These are phyloP conservation scores for Acrocera orbiculus DNA, from an alignment of 2,888 invertebrate genomes.

Conservation along the genomic window DNA sequence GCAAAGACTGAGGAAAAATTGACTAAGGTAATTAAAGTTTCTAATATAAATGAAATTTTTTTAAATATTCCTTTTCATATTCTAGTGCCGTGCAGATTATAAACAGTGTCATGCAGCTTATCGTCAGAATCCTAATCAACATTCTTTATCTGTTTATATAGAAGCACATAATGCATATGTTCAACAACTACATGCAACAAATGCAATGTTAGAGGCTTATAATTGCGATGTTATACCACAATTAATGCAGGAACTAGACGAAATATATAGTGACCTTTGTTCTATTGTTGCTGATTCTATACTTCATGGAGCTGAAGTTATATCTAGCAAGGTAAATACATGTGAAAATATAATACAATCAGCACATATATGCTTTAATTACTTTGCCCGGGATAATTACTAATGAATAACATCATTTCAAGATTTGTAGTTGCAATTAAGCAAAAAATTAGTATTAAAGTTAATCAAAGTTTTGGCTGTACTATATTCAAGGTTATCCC, in stretches of 20 bases:
- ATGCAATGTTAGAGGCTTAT: slow-evolving; percentile 83
- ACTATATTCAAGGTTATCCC: too few relatives aligned
- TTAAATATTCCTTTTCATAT: slow-evolving; percentile 12
- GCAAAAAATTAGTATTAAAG: too few relatives aligned
- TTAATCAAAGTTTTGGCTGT: too few relatives aligned
- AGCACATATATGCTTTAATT: too few relatives aligned
- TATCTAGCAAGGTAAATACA: slow-evolving; percentile 57
- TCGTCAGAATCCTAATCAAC: slow-evolving; percentile 52
- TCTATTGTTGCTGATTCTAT: slow-evolving; percentile 74
- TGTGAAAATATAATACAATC: too few relatives aligned
- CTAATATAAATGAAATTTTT: background rate
- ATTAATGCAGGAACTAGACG: slow-evolving; percentile 78
- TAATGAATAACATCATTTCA: too few relatives aligned
- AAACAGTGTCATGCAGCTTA: slow-evolving; percentile 67
- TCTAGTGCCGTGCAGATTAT: slow-evolving; percentile 76
- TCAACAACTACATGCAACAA: slow-evolving; percentile 80
- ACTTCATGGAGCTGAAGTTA: slow-evolving; percentile 69
- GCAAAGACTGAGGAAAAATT: slow-evolving; percentile 69
- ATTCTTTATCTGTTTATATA: slow-evolving; percentile 58
- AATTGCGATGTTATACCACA: slow-evolving; percentile 71
- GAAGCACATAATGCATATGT: slow-evolving; percentile 89
- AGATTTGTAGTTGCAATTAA: too few relatives aligned
- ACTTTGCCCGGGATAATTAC: too few relatives aligned
- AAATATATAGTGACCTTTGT: slow-evolving; percentile 79
- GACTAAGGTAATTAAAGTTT: slow-evolving; percentile 44